A percentile compares a stretch with the other conserved stretches of the same genome.
phyloP scores from a whole-genome alignment of 1,140 invertebrate species.

The Scaptomyza hsui region DNA sequence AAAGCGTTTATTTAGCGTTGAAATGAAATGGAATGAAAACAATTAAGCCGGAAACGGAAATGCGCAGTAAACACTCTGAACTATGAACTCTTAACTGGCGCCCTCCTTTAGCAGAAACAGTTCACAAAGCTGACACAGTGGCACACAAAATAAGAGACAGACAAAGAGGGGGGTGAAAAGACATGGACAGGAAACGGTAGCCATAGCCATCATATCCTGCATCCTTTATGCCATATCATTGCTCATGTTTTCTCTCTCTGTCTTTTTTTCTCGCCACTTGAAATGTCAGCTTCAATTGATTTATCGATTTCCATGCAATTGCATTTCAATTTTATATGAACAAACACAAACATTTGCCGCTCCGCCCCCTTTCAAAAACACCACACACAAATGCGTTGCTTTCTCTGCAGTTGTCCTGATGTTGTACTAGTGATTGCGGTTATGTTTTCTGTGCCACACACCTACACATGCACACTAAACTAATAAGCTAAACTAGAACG shows the following conservation, averaged over 20 bases:
- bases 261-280: neutral
- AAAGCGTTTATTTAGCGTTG: slow-evolving; percentile 49
- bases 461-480: slow-evolving; percentile 21
- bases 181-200: neutral
- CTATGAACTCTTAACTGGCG: neutral
- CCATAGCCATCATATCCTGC: slow-evolving; percentile 10
- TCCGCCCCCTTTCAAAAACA: neutral
- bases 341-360: slow-evolving; percentile 44
- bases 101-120: neutral
- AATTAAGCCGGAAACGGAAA: slow-evolving; percentile 62
- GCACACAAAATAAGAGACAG: slow-evolving; percentile 5
- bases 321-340: slow-evolving; percentile 57
- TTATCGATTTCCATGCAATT: slow-evolving; percentile 65
- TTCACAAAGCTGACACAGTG: slow-evolving; percentile 15
- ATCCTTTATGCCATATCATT: slow-evolving; percentile 14
- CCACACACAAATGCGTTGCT: slow-evolving; percentile 4
- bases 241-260: slow-evolving; percentile 1
- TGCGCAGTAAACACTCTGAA: slow-evolving; percentile 36
- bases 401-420: slow-evolving; percentile 29
- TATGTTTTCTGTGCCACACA: slow-evolving; percentile 22
- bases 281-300: slow-evolving; percentile 55
- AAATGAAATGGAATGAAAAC: slow-evolving; percentile 59
- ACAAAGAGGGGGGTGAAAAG: slow-evolving; percentile 5
- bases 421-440: slow-evolving; percentile 36
- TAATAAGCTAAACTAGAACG: slow-evolving; percentile 38